Percentiles rank a stretch among this genome's conserved stretches.
Evolutionary conservation across 2,797 vertebrate genomes (phyloP).

Genomic region (Poecile montanus): DNA sequence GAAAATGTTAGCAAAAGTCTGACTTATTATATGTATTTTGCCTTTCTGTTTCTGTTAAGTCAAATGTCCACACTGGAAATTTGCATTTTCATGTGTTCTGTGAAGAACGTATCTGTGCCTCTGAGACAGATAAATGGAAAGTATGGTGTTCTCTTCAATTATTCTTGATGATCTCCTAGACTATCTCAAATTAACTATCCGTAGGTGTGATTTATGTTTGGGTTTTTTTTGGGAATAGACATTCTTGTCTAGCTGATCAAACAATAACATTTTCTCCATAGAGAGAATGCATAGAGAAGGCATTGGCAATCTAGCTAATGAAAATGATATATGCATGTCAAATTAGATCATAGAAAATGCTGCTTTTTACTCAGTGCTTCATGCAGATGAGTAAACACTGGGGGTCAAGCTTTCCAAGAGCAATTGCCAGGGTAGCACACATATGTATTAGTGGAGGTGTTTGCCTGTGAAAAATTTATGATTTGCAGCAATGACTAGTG

Average conservation of each 20-base stretch:
- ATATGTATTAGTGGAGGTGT: constrained; percentile 25
- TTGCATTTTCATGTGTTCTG: background rate
- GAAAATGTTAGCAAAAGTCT: background rate
- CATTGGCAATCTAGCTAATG: background rate
- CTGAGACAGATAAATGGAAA: background rate
- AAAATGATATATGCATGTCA: background rate
- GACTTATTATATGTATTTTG: background rate
- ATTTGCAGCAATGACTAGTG: constrained; percentile 5
- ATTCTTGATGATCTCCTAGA: background rate
- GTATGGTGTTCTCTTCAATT: background rate
- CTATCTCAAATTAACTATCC: background rate
- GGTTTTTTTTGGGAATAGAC: background rate
- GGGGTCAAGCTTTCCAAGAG: constrained; percentile 7
- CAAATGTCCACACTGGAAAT: background rate
- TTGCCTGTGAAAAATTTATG: constrained; percentile 62
- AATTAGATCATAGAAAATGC: background rate
- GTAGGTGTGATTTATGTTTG: background rate
- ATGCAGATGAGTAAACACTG: background rate
- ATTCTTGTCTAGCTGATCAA: background rate
- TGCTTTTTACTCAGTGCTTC: background rate
- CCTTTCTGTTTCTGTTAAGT: background rate
- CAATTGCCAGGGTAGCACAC: constrained; percentile 35
- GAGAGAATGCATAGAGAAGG: background rate
- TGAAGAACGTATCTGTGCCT: background rate
- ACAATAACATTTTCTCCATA: background rate